Evolutionary conservation across 1,140 invertebrate species (phyloP), one percentile per base, ranked within the genome.

Genomic region (Aplysia californica): DNA sequence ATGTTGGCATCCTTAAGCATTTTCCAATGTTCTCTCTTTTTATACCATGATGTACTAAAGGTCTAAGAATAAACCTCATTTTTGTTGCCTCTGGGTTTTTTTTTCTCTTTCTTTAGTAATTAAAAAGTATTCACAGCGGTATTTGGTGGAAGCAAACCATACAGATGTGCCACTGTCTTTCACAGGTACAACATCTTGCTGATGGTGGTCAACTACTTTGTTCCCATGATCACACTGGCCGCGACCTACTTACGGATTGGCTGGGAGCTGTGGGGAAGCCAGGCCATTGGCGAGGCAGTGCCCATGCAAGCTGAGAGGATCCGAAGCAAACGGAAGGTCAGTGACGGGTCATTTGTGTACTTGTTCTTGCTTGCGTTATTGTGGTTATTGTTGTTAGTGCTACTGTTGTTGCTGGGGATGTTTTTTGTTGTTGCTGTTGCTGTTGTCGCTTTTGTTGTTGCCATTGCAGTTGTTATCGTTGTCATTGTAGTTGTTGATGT

Each of bases 231-330:
- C 44, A 93, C 95, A 0, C 96, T 98, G 93, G 93, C 93, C 2
- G 92, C 95, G 35, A 96, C 96, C 83, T 98, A 98, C 86, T 92
- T 93, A 0, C 91, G 94, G 0, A 97, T 98, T 92, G 95, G 96
- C 3, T 90, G 95, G 61, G 96, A 98, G 82, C 91, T 99, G 2
- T 98, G 97, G 96, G 96, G 95, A 3, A 95, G 95, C 23, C 91
- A 93, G 69, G 95, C 95, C 0, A 97, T 98, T 56, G 97, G 96
- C 0, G 97, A 98, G 88, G 92, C 94, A 31, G 96, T 95, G 0
- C 93, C 83, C 18, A 84, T 85, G 35, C 87, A 89, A 76, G 91
- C 93, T 38, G 95, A 97, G 82, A 93, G 94, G 0, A 95, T 97
- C 85, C 92, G 93, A 83, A 96, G 95, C 1, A 98, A 98, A 89